A percentile compares a stretch with the other conserved stretches of the same genome.
Conservation (phyloP, 2,113 vertebrate genomes). For the Panurus biarmicus region DNA sequence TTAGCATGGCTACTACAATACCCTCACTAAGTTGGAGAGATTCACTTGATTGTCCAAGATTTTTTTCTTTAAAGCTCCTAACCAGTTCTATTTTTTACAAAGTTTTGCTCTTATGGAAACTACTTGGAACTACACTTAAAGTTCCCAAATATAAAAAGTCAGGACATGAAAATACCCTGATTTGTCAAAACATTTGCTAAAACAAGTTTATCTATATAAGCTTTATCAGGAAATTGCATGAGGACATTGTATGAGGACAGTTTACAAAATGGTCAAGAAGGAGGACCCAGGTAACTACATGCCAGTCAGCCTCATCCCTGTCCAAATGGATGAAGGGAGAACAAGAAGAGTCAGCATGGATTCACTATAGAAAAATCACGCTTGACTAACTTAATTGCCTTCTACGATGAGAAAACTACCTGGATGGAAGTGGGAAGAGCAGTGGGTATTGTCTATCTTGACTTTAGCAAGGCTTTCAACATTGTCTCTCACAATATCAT, state of each 20-base stretch:
- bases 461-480: background rate
- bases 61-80: background rate
- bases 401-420: background rate
- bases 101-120: background rate
- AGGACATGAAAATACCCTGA: background rate
- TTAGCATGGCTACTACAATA: background rate
- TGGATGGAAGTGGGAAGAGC: background rate
- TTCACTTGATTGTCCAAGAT: background rate
- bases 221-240: background rate
- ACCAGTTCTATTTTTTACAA: background rate
- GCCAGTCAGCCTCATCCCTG: background rate
- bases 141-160: background rate
- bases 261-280: background rate
- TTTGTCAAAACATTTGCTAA: background rate
- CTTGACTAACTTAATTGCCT: background rate
- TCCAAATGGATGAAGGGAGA: background rate
- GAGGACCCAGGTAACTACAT: accelerated
- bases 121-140: background rate
- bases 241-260: background rate
- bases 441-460: background rate
- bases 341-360: background rate
- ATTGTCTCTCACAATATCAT: background rate
- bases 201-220: background rate
- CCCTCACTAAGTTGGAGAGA: background rate
- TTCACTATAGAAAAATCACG: background rate